Evolutionary conservation across 2,888 invertebrate genomes (phyloP), one percentile per base, ranked within the genome.

Genomic region (Tenthredo livida): DNA sequence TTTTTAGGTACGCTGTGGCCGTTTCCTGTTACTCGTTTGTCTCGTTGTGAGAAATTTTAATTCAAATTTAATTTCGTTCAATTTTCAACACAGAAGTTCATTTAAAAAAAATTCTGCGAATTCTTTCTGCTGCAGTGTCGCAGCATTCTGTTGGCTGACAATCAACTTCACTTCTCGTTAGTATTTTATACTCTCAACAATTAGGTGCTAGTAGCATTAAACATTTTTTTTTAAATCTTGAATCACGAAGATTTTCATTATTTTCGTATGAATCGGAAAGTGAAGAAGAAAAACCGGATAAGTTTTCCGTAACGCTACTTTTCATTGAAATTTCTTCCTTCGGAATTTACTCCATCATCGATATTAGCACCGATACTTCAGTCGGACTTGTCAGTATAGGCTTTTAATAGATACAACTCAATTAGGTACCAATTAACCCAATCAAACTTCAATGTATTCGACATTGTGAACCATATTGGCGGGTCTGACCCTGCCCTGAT

Each of bases 61-160:
- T 77, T 77, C 29, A 29, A 73, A 73, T 73, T 43, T 73, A 21
- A n/a, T 72, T 67, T 67, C 15, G 9, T 33, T 67, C 15, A 67
- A 33, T 33, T 67, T 67, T 67, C 7, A 6, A 67, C 67, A 67
- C 67, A 12, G 67, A 17, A 67, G 15, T 33, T 67, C 1, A 6
- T 33, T 33, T 67, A 6, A 6, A 33, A 29, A 67, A 17, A 67
- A 61, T 61, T 61, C 25, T 5, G 25, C 5, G 2, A 29, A 61
- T 29, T 61, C 1, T 21, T 12, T 33, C 0, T 3, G 47, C 15
- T 15, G 15, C 17, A 15, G 6, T 17, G 17, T 4, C 1, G 15
- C 67, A 33, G 15, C 33, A 6, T 29, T 6, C 33, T 15, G 21
- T 25, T 61, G 21, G 33, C 17, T 33, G 67, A 33, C 33, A 17